Evolutionary conservation across 1,140 invertebrate species (phyloP).

Genomic region (Conus ventricosus): DNA sequence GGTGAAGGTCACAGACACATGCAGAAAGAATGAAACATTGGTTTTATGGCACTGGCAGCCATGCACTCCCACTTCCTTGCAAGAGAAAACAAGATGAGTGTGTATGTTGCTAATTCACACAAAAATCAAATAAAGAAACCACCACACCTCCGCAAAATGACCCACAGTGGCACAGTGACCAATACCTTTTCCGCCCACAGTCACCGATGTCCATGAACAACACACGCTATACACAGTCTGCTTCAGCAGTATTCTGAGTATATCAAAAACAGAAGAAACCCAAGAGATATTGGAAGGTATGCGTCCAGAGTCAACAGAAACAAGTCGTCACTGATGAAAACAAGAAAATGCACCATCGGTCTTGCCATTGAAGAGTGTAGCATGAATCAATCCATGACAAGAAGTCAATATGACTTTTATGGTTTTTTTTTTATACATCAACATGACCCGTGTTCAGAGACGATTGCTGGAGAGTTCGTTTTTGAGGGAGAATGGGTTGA

Average conservation of each 20-base stretch:
- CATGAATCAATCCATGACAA: slow-evolving; percentile 10
- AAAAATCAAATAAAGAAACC: too few species aligned
- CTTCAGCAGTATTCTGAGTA: neutral
- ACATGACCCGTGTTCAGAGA: slow-evolving; percentile 27
- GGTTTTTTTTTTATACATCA: neutral
- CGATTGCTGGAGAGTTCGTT: slow-evolving; percentile 11
- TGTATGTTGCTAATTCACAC: too few species aligned
- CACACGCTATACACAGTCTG: neutral
- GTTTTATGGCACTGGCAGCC: too few species aligned
- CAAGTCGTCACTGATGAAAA: neutral
- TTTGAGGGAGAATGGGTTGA: neutral
- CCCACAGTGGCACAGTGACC: too few species aligned
- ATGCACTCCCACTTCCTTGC: too few species aligned
- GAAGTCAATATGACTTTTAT: neutral
- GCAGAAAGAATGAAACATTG: too few species aligned
- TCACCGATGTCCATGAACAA: neutral
- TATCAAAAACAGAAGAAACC: neutral
- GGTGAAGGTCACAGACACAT: too few species aligned
- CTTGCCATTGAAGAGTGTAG: slow-evolving; percentile 3
- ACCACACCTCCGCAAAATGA: too few species aligned
- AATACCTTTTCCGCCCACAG: too few species aligned
- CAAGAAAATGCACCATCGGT: slow-evolving; percentile 11
- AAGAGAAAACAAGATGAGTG: too few species aligned
- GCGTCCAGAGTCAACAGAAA: neutral
- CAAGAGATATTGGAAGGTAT: neutral